A percentile compares a stretch with the other conserved stretches of the same genome.
These are phyloP conservation scores for Pomatorhinus ruficollis DNA, from an alignment of 2,113 vertebrate genomes.

Conservation along the genomic window DNA sequence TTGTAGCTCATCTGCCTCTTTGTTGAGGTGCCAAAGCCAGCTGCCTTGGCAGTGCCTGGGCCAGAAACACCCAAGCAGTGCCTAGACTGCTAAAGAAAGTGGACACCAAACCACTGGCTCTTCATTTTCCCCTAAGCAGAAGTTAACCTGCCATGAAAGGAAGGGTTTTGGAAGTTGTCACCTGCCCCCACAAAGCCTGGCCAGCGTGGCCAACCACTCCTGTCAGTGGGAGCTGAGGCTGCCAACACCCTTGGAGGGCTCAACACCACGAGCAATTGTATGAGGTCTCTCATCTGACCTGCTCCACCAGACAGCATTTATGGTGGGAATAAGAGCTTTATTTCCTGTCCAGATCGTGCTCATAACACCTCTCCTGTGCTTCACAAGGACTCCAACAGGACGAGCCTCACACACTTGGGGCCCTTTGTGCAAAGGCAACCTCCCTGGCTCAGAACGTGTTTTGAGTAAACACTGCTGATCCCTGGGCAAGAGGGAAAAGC, in stretches of 20 bases:
- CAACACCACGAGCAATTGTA: background rate
- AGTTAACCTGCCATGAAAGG: background rate
- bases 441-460: background rate
- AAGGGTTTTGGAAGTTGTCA: background rate
- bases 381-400: background rate
- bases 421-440: background rate
- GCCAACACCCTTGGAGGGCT: background rate
- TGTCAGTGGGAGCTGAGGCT: background rate
- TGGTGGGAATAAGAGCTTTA: background rate
- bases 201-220: background rate
- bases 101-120: background rate
- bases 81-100: background rate
- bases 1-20: background rate
- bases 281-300: background rate
- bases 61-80: background rate
- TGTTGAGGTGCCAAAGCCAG: background rate
- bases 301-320: background rate
- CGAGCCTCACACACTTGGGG: background rate
- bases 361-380: background rate
- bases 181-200: background rate
- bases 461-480: background rate
- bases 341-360: background rate
- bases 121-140: background rate
- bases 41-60: background rate
- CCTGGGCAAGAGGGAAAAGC: background rate